These are phyloP conservation scores for Osmerus eperlanus DNA, from an alignment of 2,113 vertebrate species.

Conservation along the genomic window DNA sequence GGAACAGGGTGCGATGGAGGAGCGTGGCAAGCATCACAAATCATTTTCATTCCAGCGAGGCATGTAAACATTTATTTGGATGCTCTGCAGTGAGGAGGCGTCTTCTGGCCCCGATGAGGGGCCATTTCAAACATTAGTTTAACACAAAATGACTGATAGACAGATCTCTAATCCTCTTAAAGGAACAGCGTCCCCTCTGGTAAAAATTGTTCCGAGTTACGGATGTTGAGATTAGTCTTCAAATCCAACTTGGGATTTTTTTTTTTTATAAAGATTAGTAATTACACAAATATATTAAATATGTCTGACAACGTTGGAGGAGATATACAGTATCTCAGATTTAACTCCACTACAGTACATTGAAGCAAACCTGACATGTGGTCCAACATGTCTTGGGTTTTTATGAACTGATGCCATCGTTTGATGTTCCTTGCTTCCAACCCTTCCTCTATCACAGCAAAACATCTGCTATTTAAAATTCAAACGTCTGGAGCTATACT, in stretches of 20 bases:
- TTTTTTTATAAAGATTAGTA: conserved; percentile 60
- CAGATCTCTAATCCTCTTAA: conserved; percentile 73
- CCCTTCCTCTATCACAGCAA: conserved; percentile 50
- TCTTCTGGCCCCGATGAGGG: conserved; percentile 53
- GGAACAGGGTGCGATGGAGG: conserved; percentile 46
- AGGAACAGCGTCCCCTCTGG: conserved; percentile 71
- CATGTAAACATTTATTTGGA: conserved; percentile 63
- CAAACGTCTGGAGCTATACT: conserved; percentile 54
- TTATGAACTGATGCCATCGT: conserved; percentile 37
- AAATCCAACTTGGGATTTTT: conserved; percentile 52
- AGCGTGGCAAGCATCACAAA: conserved; percentile 55
- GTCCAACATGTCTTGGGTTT: conserved; percentile 19
- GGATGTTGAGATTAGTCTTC: conserved; percentile 62
- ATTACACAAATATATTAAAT: conserved; percentile 56
- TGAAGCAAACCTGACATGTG: conserved; percentile 39
- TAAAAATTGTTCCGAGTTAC: conserved; percentile 61
- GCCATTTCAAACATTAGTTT: conserved; percentile 64
- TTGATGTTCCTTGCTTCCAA: conserved; percentile 45
- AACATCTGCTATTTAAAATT: conserved; percentile 64
- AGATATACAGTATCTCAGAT: conserved; percentile 28
- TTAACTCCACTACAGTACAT: conserved; percentile 32
- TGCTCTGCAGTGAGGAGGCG: conserved; percentile 56
- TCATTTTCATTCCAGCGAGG: conserved; percentile 51
- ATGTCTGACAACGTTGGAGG: conserved; percentile 31
- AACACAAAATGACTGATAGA: conserved; percentile 69